A percentile compares a stretch with the other conserved stretches of the same genome.
phyloP scores from a whole-genome alignment of 2,888 invertebrate species.

The Carcina quercana region DNA sequence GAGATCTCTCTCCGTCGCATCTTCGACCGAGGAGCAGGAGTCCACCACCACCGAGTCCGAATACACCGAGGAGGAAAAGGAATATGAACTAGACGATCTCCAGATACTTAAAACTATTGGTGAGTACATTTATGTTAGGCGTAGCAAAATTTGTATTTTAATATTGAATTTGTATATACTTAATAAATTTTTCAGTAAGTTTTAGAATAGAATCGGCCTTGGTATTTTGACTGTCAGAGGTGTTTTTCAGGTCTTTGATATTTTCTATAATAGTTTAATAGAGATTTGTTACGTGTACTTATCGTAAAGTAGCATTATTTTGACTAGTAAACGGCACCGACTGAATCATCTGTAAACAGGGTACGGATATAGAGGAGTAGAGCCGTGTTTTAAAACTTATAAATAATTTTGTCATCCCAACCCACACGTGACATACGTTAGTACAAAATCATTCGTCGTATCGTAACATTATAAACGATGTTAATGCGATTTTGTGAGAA shows the following conservation, averaged over 20 bases:
- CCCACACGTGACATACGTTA: constrained; percentile 8
- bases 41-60: constrained; percentile 73
- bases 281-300: too few species aligned
- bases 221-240: too few species aligned
- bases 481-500: constrained; percentile 20
- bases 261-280: too few species aligned
- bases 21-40: constrained; percentile 72
- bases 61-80: constrained; percentile 74
- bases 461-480: constrained; percentile 8
- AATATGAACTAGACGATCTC: constrained; percentile 84
- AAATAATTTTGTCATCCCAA: constrained; percentile 13
- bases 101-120: constrained; percentile 92
- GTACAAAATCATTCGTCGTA: constrained; percentile 13
- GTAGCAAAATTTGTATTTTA: not conserved
- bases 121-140: constrained; percentile 58
- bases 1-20: constrained; percentile 64
- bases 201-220: too few species aligned
- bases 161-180: not conserved
- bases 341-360: constrained; percentile 7
- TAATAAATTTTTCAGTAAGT: too few species aligned
- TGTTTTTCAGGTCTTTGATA: too few species aligned
- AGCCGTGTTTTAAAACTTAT: constrained; percentile 10
- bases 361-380: constrained; percentile 8
- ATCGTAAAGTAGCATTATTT: too few species aligned
- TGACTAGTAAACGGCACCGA: too few species aligned